These are phyloP conservation scores for Dipodomys stephensi DNA, from an alignment of 2,113 vertebrate species.

Conservation along the genomic window DNA sequence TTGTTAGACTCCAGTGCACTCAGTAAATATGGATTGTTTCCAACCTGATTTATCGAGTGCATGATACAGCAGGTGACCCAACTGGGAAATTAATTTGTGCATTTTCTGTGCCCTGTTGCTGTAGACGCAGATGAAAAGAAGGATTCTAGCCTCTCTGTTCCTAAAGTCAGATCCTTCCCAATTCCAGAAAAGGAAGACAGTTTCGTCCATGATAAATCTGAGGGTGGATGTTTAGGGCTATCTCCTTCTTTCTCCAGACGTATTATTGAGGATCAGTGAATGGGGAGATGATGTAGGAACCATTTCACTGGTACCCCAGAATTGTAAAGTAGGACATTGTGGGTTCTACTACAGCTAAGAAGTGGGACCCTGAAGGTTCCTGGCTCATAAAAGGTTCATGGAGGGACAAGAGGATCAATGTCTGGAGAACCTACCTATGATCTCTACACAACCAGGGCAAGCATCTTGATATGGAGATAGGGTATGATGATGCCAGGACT, in stretches of 20 bases:
- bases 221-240: not conserved
- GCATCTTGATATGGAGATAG: not conserved
- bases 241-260: not conserved
- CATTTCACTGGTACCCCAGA: not conserved
- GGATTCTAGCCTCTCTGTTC: not conserved
- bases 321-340: not conserved
- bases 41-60: not conserved
- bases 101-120: constrained; percentile 36
- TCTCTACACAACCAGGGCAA: not conserved
- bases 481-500: not conserved
- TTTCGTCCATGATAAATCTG: not conserved
- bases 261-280: not conserved
- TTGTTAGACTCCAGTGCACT: not conserved
- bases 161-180: not conserved
- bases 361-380: not conserved
- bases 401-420: not conserved
- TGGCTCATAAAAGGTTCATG: not conserved
- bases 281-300: not conserved
- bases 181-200: not conserved
- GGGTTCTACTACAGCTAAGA: not conserved
- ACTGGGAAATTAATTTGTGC: not conserved
- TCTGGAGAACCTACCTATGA: not conserved
- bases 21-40: constrained; percentile 1
- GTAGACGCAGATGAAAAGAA: not conserved
- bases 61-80: not conserved